Base-by-base conservation (phyloP, 2,888 invertebrate genomes). In the Microctonus brassicae region DNA sequence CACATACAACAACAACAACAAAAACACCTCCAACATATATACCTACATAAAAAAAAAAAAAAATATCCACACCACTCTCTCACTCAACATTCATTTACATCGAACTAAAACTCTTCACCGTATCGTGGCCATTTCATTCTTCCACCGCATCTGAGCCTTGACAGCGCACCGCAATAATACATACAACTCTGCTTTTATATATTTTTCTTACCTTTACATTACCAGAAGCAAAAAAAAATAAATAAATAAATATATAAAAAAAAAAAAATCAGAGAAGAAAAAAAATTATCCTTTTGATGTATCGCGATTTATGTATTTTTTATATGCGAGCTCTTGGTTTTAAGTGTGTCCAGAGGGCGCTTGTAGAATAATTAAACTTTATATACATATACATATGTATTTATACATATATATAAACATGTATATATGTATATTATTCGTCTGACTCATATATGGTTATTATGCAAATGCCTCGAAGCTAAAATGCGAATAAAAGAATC, bases 381-480 rank as follows among this genome's bases (percentile, higher is more conserved):
- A 47, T 24, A 47, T 47, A n/a, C 17, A 47, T 47, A 47, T 47
- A 47, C 10, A 36, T 36, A 36, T 20, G 13, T 13, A 58, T 13
- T 63, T 26, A 47, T 17, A 3, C 9, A 47, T 47, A 17, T 47
- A 47, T 36, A 36, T 36, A 36, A 10, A 24, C n/a, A n/a, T n/a
- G n/a, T n/a, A n/a, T n/a, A n/a, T n/a, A n/a, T n/a, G n/a, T n/a
- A n/a, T n/a, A n/a, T n/a, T n/a, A n/a, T n/a, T n/a, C n/a, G n/a
- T n/a, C n/a, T n/a, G n/a, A n/a, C n/a, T n/a, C 10, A 34, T 7
- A 33, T 42, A 42, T 63, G 63, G 63, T 63, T 63, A 42, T 63
- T 47, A 63, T 63, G 63, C 63, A 63, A 63, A 63, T 63, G 63
- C 47, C 63, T 26, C 13, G 42, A 13, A 29, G 63, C 47, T 39